Conservation (phyloP, 2,888 invertebrate species). For the Microplitis deprimator region DNA sequence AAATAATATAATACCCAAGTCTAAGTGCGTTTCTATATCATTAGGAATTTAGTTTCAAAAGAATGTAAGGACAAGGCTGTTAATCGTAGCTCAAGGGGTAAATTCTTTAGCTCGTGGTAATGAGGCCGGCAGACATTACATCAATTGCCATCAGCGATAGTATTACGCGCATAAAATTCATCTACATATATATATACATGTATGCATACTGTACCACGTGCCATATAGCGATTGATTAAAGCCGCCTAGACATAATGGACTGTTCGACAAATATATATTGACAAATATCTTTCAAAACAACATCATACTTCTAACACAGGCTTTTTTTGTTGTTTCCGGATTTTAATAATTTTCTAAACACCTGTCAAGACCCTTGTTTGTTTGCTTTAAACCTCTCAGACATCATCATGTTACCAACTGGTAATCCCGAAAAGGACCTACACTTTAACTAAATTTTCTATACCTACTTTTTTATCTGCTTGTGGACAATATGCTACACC, state of each 20-base stretch:
- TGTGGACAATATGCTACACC: background rate
- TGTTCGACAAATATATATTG: too few relatives aligned
- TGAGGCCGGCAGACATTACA: background rate
- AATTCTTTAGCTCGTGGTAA: background rate
- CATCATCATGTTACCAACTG: constrained; percentile 6
- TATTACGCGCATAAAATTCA: background rate
- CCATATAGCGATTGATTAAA: background rate
- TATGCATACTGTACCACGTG: background rate
- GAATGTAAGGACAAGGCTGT: constrained; percentile 8
- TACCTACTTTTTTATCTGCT: background rate
- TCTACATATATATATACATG: background rate
- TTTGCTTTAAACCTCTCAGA: constrained; percentile 2
- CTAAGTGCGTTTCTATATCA: too few relatives aligned
- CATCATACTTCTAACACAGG: background rate
- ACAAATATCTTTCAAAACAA: background rate
- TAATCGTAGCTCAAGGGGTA: constrained; percentile 6
- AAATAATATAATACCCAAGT: background rate
- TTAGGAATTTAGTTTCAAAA: background rate
- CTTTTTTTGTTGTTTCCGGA: constrained; percentile 25
- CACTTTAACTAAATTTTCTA: too few relatives aligned
- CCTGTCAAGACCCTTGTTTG: constrained; percentile 34
- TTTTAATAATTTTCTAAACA: constrained; percentile 26
- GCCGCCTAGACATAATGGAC: constrained; percentile 3
- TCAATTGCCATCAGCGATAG: background rate
- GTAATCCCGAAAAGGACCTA: background rate